phyloP scores from a whole-genome alignment of 2,888 invertebrate genomes.

The Mesoligia furuncula region DNA sequence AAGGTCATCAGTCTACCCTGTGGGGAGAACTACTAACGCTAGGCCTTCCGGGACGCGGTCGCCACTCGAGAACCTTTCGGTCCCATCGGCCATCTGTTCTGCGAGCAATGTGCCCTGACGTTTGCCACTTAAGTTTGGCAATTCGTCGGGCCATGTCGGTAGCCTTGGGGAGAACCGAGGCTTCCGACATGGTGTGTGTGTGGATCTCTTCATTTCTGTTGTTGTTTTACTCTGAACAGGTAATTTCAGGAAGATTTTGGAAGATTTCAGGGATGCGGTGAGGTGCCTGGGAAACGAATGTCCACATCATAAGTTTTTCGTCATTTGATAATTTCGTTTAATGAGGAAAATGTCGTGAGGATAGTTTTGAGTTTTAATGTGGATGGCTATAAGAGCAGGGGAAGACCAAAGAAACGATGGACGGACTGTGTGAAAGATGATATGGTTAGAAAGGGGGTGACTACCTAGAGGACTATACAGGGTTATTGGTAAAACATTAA shows the following conservation, averaged over 20 bases:
- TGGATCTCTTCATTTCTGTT: neutral
- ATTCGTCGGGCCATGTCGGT: no score
- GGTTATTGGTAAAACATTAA: no score
- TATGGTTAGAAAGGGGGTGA: neutral
- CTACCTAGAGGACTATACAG: no score
- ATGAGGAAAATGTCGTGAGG: neutral
- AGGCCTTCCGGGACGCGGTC: no score
- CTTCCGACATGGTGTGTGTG: no score
- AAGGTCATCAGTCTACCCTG: no score
- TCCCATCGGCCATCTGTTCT: no score
- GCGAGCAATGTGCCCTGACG: no score
- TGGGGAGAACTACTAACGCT: no score
- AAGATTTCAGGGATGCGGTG: neutral
- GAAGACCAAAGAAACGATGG: neutral
- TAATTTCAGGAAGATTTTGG: neutral
- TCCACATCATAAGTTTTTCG: neutral
- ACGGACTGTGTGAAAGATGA: neutral
- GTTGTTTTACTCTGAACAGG: neutral
- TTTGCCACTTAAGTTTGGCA: no score
- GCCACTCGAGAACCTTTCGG: no score
- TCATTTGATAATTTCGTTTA: neutral
- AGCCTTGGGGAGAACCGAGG: no score
- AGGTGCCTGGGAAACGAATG: neutral
- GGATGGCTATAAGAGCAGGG: neutral
- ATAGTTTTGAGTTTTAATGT: neutral